Percentiles rank a stretch among this genome's conserved stretches.
These are phyloP conservation scores for Callyntrura guangdongensis DNA, from an alignment of 2,888 invertebrate genomes.

Conservation along the genomic window DNA sequence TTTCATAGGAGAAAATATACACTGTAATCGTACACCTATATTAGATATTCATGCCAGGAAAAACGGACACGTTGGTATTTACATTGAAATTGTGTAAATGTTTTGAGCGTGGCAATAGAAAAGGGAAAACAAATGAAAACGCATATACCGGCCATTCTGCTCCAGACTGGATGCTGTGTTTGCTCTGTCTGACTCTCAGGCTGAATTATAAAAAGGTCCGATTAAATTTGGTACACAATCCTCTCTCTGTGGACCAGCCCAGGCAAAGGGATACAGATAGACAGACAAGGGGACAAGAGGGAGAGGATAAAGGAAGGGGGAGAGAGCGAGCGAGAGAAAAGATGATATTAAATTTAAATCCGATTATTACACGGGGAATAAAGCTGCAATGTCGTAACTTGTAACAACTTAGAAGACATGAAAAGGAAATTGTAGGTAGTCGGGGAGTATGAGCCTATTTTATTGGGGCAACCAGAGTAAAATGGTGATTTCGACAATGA, in stretches of 20 bases:
- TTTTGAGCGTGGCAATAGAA: neutral
- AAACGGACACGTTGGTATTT: no score
- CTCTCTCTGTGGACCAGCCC: neutral
- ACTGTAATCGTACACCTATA: no score
- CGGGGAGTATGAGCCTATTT: no score
- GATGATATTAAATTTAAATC: constrained; percentile 38
- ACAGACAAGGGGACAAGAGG: neutral
- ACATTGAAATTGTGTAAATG: neutral
- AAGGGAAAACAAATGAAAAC: neutral
- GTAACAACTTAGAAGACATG: no score
- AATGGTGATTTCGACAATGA: constrained; percentile 6
- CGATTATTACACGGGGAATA: neutral
- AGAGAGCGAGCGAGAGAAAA: neutral
- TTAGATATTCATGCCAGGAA: no score
- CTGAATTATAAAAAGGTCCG: neutral
- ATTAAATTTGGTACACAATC: constrained; percentile 40
- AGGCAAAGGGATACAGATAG: no score
- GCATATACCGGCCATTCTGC: no score
- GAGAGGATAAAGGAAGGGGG: neutral
- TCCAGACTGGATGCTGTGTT: neutral
- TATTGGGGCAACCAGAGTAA: neutral
- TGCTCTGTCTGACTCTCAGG: neutral
- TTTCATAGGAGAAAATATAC: no score
- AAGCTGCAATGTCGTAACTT: neutral
- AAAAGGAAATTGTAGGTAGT: no score